Conservation (phyloP, 2,888 invertebrate species). For the Euspilapteryx auroguttella region DNA sequence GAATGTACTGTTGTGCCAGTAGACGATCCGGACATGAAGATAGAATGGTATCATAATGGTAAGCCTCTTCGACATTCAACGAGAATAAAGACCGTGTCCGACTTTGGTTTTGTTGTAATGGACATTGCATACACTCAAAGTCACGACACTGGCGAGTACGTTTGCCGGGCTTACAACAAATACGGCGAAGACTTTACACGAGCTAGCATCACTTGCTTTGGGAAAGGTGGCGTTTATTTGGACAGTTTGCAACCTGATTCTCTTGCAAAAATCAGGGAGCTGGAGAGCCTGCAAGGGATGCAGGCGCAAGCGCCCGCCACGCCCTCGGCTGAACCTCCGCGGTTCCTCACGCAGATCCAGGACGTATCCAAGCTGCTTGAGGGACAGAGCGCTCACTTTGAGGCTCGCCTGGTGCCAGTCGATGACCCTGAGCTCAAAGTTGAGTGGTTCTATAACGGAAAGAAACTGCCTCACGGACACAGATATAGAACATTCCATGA, state of each 20-base stretch:
- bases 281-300: conserved; percentile 74
- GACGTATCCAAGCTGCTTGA: conserved; percentile 87
- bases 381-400: conserved; percentile 93
- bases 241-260: conserved; percentile 92
- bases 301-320: conserved; percentile 66
- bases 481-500: conserved; percentile 97
- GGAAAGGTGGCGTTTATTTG: conserved; percentile 82
- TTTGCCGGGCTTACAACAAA: conserved; percentile 89
- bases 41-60: conserved; percentile 97
- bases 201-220: conserved; percentile 82
- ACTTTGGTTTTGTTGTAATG: conserved; percentile 93
- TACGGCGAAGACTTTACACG: conserved; percentile 87
- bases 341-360: conserved; percentile 84
- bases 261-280: conserved; percentile 81
- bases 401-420: conserved; percentile 90
- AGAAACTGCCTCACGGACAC: conserved; percentile 91
- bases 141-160: conserved; percentile 91
- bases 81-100: conserved; percentile 90
- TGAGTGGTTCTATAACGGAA: conserved; percentile 94
- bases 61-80: conserved; percentile 85
- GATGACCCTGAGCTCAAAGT: conserved; percentile 93
- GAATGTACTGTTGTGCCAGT: conserved; percentile 93
- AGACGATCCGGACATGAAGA: conserved; percentile 90
- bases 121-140: conserved; percentile 93
- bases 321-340: conserved; percentile 80